Evolutionary conservation across 2,888 invertebrate genomes (phyloP).

Genomic region (Dryobotodes eremita): DNA sequence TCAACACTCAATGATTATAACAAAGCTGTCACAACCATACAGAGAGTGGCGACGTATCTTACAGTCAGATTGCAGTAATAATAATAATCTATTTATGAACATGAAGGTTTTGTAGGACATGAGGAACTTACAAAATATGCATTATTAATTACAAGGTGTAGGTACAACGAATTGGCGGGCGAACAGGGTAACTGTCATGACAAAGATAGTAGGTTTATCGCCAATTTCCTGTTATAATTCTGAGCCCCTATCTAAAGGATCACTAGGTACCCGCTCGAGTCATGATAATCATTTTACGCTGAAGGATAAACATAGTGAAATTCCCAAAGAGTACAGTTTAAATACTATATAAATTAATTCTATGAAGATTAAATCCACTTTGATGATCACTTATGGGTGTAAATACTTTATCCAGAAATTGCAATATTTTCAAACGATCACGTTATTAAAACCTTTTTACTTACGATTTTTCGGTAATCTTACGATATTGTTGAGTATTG

Average conservation of each 20-base stretch:
- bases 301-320: conserved; percentile 29
- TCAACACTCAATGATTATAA: conserved; percentile 14
- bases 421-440: conserved; percentile 7
- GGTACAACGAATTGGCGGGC: too few relatives aligned
- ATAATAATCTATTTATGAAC: too few relatives aligned
- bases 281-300: neutral
- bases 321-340: neutral
- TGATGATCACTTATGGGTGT: conserved; percentile 43
- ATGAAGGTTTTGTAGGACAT: too few relatives aligned
- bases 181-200: neutral
- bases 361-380: conserved; percentile 35
- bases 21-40: neutral
- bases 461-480: neutral
- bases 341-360: conserved; percentile 24
- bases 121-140: too few relatives aligned
- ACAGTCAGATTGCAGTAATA: neutral
- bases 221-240: neutral
- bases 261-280: too few relatives aligned
- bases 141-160: too few relatives aligned
- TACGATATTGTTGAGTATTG: neutral
- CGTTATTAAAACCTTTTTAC: conserved; percentile 30
- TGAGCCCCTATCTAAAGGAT: neutral
- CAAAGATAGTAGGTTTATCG: neutral
- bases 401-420: conserved; percentile 43
- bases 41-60: neutral